These are phyloP conservation scores for Tiliqua scincoides DNA, from an alignment of 2,113 vertebrate species.

Conservation along the genomic window DNA sequence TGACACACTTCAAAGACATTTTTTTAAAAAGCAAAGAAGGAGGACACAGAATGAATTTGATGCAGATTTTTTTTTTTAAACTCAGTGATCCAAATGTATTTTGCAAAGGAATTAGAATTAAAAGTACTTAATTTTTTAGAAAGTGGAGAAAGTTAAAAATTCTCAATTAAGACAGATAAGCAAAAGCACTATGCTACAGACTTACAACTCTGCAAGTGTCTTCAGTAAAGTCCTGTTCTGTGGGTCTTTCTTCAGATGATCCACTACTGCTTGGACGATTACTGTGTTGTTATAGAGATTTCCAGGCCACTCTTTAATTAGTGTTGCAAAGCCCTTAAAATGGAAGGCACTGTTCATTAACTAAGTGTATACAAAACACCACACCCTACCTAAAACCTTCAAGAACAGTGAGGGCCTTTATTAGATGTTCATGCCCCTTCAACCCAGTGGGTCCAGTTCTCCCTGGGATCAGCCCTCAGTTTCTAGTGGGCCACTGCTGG, in stretches of 20 bases:
- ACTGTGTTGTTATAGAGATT: constrained; percentile 96
- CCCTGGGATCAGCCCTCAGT: too few species aligned
- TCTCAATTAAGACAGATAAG: constrained; percentile 10
- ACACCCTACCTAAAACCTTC: neutral
- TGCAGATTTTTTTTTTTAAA: too few species aligned
- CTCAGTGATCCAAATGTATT: neutral
- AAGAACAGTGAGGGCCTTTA: constrained; percentile 29
- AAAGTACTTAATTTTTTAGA: neutral
- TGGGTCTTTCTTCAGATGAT: constrained; percentile 91
- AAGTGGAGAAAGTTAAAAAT: neutral
- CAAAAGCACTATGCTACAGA: constrained; percentile 42
- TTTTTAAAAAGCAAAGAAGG: neutral
- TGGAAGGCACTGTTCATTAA: constrained; percentile 39
- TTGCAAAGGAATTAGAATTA: neutral
- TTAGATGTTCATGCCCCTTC: constrained; percentile 10
- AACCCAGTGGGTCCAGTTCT: too few species aligned
- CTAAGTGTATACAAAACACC: constrained; percentile 35
- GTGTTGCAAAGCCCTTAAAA: constrained; percentile 91
- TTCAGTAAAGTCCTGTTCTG: constrained; percentile 89
- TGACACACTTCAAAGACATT: neutral
- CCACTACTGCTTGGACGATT: constrained; percentile 91
- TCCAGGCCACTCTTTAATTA: constrained; percentile 96
- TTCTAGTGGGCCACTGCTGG: too few species aligned
- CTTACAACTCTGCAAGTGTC: constrained; percentile 95
- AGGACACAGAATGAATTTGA: neutral